Base-by-base conservation (phyloP, 2,888 invertebrate species). In the Hetaerina titia region DNA sequence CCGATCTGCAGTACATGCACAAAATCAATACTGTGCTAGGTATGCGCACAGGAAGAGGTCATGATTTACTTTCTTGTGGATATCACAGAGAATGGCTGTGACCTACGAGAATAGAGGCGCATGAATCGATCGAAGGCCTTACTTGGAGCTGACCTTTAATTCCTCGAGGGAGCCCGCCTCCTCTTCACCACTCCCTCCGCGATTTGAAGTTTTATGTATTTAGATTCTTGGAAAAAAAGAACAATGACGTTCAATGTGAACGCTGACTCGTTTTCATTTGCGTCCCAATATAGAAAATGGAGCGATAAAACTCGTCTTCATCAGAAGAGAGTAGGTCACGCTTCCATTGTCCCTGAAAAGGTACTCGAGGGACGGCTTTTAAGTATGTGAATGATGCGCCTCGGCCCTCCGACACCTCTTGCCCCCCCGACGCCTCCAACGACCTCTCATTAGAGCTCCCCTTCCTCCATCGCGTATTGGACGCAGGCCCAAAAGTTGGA, bases 61-160 rank as follows among this genome's bases (percentile, higher is more conserved):
- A 69, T 22, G n/a, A 69, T 69, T 69, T n/a, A 22, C 22, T 69
- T n/a, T 17, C 69, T n/a, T 69, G 19, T 69, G 69, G 7, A 69
- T n/a, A 8, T 22, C 22, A 69, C 22, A 9, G 2, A n/a, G 69
- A 17, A 69, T 69, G 22, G n/a, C 69, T n/a, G n/a, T 69, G n/a
- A 17, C 69, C 69, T 4, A 0, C n/a, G 22, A 69, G 69, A 69
- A 69, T 69, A 69, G 9, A 22, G n/a, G 69, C n/a, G 69, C 69
- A 22, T 22, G 69, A n/a, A 69, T 69, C 69, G 69, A 69, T 69
- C 69, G 69, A 69, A 69, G 69, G 69, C 69, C 69, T 69, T 69
- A 9, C 69, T 4, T 0, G 69, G 22, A 7, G n/a, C 69, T 60
- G 60, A 17, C 13, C 69, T 69, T 4, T 8, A n/a, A 22, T 22